Percentiles rank a stretch among this genome's conserved stretches.
Evolutionary conservation across 2,797 vertebrate species (phyloP).

Genomic region (Avahi laniger): DNA sequence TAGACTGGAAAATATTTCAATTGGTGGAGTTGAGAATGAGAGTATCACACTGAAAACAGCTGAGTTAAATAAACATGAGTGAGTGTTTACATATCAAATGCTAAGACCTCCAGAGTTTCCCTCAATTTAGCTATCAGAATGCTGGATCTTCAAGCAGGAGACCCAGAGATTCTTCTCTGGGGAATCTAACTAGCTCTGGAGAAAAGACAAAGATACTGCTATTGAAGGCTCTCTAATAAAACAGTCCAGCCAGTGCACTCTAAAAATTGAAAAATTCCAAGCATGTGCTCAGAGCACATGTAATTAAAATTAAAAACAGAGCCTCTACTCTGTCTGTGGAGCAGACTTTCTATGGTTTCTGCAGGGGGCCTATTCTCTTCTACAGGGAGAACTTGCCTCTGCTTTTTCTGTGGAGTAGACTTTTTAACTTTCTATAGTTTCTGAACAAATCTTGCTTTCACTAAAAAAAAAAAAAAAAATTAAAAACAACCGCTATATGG

Average conservation of each 20-base stretch:
- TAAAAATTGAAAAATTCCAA: constrained; percentile 10
- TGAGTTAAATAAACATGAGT: not conserved
- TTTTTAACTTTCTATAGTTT: no score
- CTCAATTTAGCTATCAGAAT: not conserved
- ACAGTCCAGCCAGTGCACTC: not conserved
- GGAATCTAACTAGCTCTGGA: not conserved
- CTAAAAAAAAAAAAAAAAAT: not conserved
- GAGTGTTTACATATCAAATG: not conserved
- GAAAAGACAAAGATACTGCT: not conserved
- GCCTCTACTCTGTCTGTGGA: no score
- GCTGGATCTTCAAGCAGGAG: not conserved
- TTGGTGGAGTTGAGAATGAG: not conserved
- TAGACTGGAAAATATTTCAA: not conserved
- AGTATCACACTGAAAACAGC: not conserved
- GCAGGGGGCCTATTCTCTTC: no score
- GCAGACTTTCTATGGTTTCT: no score
- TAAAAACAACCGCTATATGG: not conserved
- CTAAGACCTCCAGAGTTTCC: not conserved
- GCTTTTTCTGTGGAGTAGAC: no score
- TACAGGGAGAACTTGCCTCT: no score
- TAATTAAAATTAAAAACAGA: constrained; percentile 41
- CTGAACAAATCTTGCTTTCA: no score
- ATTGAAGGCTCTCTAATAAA: not conserved
- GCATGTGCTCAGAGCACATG: not conserved
- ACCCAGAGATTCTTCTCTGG: not conserved